Base-by-base conservation (phyloP, 2,113 vertebrate species). In the Paramormyrops kingsleyae region DNA sequence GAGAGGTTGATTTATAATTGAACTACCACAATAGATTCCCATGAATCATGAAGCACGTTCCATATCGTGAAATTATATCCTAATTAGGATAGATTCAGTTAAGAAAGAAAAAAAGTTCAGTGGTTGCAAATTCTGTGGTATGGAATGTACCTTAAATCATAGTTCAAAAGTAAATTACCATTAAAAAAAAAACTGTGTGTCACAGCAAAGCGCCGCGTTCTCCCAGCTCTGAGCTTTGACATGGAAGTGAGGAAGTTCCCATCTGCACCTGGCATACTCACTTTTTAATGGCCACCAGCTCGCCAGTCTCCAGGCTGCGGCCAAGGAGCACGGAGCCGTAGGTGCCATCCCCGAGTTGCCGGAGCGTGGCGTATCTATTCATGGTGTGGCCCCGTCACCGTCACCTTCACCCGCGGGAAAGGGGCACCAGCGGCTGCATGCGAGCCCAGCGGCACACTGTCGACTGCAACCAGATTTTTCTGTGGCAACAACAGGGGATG, bases 261-360 rank as follows among this genome's bases (percentile, higher is more conserved):
- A n/a, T 62, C 21, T 27, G 62, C 62, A 13, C 31, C 74, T 5
- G 6, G 17, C 35, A 80, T 19, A 95, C 97, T 96, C 94, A 99
- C 98, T 97, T 99, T 94, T 99, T 99, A 94, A 99, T 98, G 91
- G 98, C 98, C 62, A 99, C 98, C 27, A 99, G 95, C 91, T 99
- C 98, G 90, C 98, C 98, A n/a, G 97, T 98, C 93, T 99, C 98
- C 89, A 97, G 95, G 93, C 97, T 98, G 92, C 97, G 97, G 90
- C 98, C 97, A 66, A 99, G 97, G 91, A 99, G 96, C 93, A 99
- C 98, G 19, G 98, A 99, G 93, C 98, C 98, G 0, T 99, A 99
- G 90, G 98, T 99, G 56, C 98, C 98, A 94, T 99, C 98, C 90
- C 98, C 98, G 1, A 99, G 97, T 94, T 99, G 98, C 94, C 95